Conservation (phyloP, 2,113 vertebrate genomes). For the Tachysurus vachellii region DNA sequence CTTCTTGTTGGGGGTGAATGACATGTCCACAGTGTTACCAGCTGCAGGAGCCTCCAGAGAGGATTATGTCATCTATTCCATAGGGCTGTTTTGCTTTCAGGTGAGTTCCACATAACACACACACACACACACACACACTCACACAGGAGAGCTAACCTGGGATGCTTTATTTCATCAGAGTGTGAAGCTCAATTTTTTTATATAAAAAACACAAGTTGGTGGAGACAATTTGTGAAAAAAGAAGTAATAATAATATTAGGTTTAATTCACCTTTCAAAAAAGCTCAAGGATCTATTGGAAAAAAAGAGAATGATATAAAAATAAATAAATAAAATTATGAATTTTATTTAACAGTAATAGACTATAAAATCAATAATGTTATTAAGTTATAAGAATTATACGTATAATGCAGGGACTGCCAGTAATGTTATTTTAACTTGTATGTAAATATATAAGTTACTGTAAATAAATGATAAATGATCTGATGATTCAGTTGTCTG, state of each 20-base stretch:
- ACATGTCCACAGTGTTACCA: conserved; percentile 86
- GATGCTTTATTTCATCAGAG: background rate
- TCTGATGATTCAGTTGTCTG: background rate
- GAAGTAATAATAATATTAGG: background rate
- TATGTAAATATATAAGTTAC: background rate
- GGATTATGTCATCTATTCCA: conserved; percentile 93
- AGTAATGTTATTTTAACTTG: background rate
- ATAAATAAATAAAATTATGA: background rate
- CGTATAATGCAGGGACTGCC: background rate
- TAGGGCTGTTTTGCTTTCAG: conserved; percentile 98
- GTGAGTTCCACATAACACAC: conserved; percentile 61
- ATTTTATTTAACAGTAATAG: background rate
- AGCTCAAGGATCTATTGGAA: background rate
- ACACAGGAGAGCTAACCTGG: background rate
- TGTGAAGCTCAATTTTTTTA: background rate
- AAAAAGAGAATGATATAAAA: background rate
- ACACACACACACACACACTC: background rate
- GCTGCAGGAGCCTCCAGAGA: conserved; percentile 85
- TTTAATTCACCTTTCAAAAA: background rate
- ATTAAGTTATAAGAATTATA: background rate
- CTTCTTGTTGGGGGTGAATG: conserved; percentile 88
- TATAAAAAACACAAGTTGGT: background rate
- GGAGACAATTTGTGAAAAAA: background rate
- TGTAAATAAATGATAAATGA: background rate
- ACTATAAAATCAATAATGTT: background rate